Conservation (phyloP, 2,113 vertebrate species). For the Cyphomyrus discorhynchus region DNA sequence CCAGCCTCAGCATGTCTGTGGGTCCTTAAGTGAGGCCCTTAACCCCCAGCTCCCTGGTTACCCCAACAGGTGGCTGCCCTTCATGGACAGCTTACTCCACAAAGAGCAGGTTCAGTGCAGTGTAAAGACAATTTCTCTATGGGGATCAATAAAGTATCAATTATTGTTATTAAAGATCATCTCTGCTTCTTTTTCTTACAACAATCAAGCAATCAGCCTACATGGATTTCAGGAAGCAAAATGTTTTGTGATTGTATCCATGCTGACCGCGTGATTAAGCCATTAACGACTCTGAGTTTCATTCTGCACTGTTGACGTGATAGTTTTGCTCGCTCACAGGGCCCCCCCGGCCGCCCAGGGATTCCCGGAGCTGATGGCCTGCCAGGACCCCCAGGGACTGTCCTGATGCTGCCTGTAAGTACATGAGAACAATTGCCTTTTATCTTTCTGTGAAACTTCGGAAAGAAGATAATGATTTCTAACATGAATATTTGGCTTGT, state of each 20-base stretch:
- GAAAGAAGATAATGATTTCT: not conserved
- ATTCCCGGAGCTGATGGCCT: conserved; percentile 87
- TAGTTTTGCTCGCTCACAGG: conserved; percentile 53
- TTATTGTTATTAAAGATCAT: not conserved
- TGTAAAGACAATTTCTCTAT: no score
- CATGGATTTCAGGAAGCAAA: not conserved
- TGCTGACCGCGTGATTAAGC: not conserved
- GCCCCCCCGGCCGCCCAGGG: conserved; percentile 76
- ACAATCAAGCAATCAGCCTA: not conserved
- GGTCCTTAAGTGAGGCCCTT: no score
- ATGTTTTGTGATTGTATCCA: not conserved
- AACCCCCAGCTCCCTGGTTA: no score
- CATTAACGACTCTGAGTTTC: not conserved
- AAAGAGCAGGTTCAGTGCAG: no score
- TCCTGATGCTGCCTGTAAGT: conserved; percentile 90
- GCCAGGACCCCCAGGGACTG: conserved; percentile 87
- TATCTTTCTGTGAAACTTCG: not conserved
- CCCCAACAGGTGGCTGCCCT: no score
- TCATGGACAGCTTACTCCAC: no score
- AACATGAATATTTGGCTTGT: not conserved
- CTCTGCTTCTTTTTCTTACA: not conserved
- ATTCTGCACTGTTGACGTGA: not conserved
- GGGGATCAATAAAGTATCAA: no score
- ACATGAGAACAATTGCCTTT: not conserved
- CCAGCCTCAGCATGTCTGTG: no score